Base-by-base conservation (phyloP, 2,113 vertebrate species). In the Pleuronectes platessa region DNA sequence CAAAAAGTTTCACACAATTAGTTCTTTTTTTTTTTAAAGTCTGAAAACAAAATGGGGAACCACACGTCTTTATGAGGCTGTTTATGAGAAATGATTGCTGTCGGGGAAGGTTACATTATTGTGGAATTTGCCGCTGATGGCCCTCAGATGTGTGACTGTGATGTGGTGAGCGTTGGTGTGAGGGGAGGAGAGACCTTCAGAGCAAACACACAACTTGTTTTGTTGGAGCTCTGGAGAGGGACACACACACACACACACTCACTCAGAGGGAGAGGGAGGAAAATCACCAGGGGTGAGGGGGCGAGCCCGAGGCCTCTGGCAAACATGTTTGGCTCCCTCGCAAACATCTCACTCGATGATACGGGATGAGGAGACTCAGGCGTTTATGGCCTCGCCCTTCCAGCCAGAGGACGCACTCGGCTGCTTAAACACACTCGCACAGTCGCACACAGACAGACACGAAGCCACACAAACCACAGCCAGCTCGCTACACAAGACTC, bases 301-400 rank as follows among this genome's bases (percentile, higher is more conserved):
- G 63, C 2, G 20, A 67, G 26, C 61, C 49, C 21, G 24, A 61
- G 74, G 64, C 51, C 82, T 80, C 76, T 88, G 81, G 78, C 27
- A 78, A 91, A 83, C 85, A 87, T 67, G 62, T 84, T 88, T 77
- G 56, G 76, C 82, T 86, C 65, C 51, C 80, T 89, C 74, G 59
- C 91, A 92, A 93, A 93, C 91, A 88, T 93, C 80, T 89, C 56
- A 86, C 92, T 90, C 78, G 85, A 93, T 91, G 92, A 87, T 82
- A 80, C 67, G 71, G 87, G 84, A 85, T 86, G 81, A 89, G 89
- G 82, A 84, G 51, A 20, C 85, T 84, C 83, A 61, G 85, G 40
- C 79, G 78, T 90, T 92, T 90, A 83, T 81, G 68, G 84, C 85
- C 79, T 86, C 81, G 68, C 81, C 84, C 81, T 81, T 82, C 55